Conservation (phyloP, 2,888 invertebrate species). For the Criorhina ranunculi region DNA sequence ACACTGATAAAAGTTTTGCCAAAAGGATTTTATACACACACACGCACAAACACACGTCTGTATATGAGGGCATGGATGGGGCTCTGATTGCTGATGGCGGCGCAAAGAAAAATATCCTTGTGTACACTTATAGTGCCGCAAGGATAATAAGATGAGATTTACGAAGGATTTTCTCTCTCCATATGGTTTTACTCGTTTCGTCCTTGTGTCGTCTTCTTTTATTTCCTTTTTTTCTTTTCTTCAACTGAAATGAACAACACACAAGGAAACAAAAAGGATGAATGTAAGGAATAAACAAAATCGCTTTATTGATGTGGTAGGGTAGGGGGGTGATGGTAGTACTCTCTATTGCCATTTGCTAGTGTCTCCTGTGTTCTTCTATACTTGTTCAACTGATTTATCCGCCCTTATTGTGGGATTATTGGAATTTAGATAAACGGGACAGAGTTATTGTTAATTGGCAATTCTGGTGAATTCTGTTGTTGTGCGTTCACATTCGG, state of each 20-base stretch:
- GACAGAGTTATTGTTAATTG: constrained; percentile 76
- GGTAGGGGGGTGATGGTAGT: not conserved
- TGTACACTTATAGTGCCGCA: constrained; percentile 75
- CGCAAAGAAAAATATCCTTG: constrained; percentile 62
- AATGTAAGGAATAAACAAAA: constrained; percentile 68
- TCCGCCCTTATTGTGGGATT: constrained; percentile 74
- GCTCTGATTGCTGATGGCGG: constrained; percentile 59
- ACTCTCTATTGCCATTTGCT: not conserved
- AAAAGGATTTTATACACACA: constrained; percentile 34
- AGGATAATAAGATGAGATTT: constrained; percentile 76
- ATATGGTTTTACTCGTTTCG: constrained; percentile 38
- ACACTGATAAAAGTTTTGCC: constrained; percentile 62
- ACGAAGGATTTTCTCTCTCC: constrained; percentile 66
- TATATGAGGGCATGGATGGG: not conserved
- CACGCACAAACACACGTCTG: not conserved
- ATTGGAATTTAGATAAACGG: constrained; percentile 76
- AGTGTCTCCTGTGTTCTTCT: constrained; percentile 50
- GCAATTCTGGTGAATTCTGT: constrained; percentile 69
- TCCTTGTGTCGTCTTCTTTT: constrained; percentile 55
- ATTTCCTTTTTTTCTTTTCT: constrained; percentile 23
- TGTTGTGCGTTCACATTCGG: no score
- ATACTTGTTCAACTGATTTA: constrained; percentile 63
- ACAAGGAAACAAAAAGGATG: constrained; percentile 36
- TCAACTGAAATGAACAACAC: constrained; percentile 19
- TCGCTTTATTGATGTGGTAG: constrained; percentile 71